Evolutionary conservation across 2,113 vertebrate genomes (phyloP), one percentile per base, ranked within the genome.

Genomic region (Catagonus wagneri): DNA sequence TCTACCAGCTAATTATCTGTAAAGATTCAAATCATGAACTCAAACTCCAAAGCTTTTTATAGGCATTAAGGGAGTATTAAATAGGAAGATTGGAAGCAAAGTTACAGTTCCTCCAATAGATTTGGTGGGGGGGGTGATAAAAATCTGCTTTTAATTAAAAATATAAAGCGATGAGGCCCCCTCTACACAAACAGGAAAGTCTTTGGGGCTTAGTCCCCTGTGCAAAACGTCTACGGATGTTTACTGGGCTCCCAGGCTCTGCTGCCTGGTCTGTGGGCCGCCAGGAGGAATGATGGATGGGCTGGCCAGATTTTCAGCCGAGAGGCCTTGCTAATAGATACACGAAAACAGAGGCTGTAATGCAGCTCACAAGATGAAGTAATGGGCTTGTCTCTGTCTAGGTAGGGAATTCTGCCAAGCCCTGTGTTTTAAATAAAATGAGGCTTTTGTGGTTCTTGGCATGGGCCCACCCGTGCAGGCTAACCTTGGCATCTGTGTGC

Each of bases 141-240:
- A 89, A 98, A 97, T 83, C 96, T 98, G 97, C 94, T 98, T 98
- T 98, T 97, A 98, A 98, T 98, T 98, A 98, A 97, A 98, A 98
- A 97, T 97, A 75, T 96, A 98, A 98, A 98, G 74, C 96, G 86
- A 19, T 25, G 80, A 72, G 60, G 0, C 34, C 65, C 54, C n/a
- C 16, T 68, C 2, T 34, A 23, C 63, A 84, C 83, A 92, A 95
- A 94, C 93, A 87, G 74, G 75, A 60, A 39, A 52, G 74, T 76
- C 78, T 95, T n/a, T 44, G 74, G 84, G 76, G 76, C 58, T 88
- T 16, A 52, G 52, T 89, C 94, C 69, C 22, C 11, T 7, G 32
- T 80, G n/a, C 54, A 80, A 32, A 32, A 94, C 15, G 63, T 34
- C 60, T 32, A 3, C 0, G 2, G 54, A 27, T 63, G n/a, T 68